Percentiles rank a stretch among this genome's conserved stretches.
These are phyloP conservation scores for Drosophila algonquin DNA, from an alignment of 2,888 invertebrate genomes.

Conservation along the genomic window DNA sequence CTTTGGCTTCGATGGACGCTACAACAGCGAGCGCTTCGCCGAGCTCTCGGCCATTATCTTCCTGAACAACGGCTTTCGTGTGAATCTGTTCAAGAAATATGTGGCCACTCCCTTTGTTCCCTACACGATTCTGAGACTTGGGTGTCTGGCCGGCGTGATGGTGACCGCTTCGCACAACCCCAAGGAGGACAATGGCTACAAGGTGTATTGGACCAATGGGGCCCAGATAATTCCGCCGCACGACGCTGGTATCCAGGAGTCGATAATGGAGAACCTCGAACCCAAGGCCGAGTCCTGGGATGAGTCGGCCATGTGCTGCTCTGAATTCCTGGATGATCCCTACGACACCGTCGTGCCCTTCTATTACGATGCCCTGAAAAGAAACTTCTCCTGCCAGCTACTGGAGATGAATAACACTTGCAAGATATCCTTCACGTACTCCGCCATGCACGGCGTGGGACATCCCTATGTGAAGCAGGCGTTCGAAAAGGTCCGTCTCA, in stretches of 20 bases:
- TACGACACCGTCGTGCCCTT: conserved; percentile 87
- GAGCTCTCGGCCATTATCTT: conserved; percentile 94
- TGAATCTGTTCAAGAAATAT: conserved; percentile 91
- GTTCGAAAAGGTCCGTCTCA: conserved; percentile 90
- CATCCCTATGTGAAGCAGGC: conserved; percentile 90
- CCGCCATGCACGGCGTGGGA: conserved; percentile 99
- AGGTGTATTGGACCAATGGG: conserved; percentile 98
- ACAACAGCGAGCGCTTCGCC: conserved; percentile 93
- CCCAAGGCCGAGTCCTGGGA: conserved; percentile 93
- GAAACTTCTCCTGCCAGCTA: conserved; percentile 85
- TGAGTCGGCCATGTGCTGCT: conserved; percentile 85
- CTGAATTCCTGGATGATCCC: conserved; percentile 88
- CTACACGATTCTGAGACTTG: conserved; percentile 90
- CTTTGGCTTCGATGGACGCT: conserved; percentile 95
- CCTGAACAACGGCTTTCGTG: conserved; percentile 89
- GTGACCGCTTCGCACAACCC: conserved; percentile 98
- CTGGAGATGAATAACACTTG: conserved; percentile 85
- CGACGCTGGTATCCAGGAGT: conserved; percentile 92
- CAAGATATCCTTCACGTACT: conserved; percentile 91
- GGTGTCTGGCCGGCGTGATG: conserved; percentile 94
- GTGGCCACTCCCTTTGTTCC: conserved; percentile 98
- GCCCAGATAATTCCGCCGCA: conserved; percentile 97
- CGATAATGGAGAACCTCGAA: conserved; percentile 90
- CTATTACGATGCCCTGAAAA: conserved; percentile 88
- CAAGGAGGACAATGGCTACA: conserved; percentile 98